Evolutionary conservation across 2,113 vertebrate genomes (phyloP).

Genomic region (Antechinus flavipes): DNA sequence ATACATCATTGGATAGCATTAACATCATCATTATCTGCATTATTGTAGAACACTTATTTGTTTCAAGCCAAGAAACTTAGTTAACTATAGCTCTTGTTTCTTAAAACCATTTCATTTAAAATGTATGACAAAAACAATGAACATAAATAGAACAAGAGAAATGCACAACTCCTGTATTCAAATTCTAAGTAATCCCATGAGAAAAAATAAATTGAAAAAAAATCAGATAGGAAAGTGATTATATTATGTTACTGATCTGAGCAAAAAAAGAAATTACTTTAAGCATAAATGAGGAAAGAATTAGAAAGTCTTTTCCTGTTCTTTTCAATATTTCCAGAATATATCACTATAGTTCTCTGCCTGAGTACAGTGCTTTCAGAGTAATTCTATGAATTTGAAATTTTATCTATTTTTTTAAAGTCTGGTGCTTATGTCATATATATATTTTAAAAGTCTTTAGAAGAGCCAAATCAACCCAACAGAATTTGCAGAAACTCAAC

Average conservation of each 20-base stretch:
- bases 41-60: conserved; percentile 38
- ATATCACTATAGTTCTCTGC: conserved; percentile 49
- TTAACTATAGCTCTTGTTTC: conserved; percentile 43
- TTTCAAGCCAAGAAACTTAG: not conserved
- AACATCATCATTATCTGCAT: not conserved
- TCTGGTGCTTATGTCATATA: conserved; percentile 62
- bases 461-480: conserved; percentile 10
- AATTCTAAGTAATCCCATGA: conserved; percentile 29
- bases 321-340: conserved; percentile 56
- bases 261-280: conserved; percentile 66
- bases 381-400: conserved; percentile 55
- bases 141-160: conserved; percentile 40
- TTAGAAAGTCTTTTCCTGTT: conserved; percentile 61
- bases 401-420: conserved; percentile 64
- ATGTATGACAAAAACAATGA: conserved; percentile 59
- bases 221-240: conserved; percentile 66
- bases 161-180: conserved; percentile 11
- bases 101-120: conserved; percentile 51
- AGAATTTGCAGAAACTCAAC: conserved; percentile 57
- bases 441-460: conserved; percentile 61
- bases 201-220: conserved; percentile 62
- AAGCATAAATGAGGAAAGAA: conserved; percentile 61
- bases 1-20: conserved; percentile 37
- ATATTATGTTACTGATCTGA: conserved; percentile 59
- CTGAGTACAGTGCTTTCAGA: conserved; percentile 36